phyloP scores from a whole-genome alignment of 2,888 invertebrate genomes.

The Orchesella flavescens region DNA sequence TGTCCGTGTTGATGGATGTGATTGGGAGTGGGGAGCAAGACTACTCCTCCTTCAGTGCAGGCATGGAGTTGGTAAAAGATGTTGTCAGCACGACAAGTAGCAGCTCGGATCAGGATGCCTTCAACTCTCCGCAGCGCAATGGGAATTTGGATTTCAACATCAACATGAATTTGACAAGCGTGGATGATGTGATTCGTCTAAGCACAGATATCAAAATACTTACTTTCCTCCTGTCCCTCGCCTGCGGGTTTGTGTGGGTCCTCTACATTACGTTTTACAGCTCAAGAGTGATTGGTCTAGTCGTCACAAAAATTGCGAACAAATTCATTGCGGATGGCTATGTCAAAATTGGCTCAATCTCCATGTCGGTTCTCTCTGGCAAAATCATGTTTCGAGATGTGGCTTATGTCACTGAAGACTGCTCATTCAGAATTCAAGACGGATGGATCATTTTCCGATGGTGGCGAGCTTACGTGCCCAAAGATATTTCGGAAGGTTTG shows the following conservation, averaged over 20 bases:
- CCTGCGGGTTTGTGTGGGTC: conserved; percentile 90
- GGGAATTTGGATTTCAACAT: neutral
- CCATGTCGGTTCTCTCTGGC: conserved; percentile 95
- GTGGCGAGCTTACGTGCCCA: conserved; percentile 97
- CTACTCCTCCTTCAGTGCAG: neutral
- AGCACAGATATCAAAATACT: conserved; percentile 84
- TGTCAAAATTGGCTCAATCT: conserved; percentile 93
- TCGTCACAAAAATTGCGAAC: conserved; percentile 91
- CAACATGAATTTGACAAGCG: conserved; percentile 25
- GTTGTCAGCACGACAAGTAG: neutral
- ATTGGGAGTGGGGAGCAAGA: conserved; percentile 23
- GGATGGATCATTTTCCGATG: conserved; percentile 98
- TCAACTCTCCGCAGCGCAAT: neutral
- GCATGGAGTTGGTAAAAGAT: neutral
- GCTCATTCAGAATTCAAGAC: conserved; percentile 92
- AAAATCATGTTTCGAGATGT: conserved; percentile 99
- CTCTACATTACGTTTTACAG: conserved; percentile 96
- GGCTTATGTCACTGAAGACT: conserved; percentile 94
- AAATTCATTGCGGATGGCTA: conserved; percentile 89
- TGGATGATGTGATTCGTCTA: conserved; percentile 55
- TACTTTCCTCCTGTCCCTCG: conserved; percentile 85
- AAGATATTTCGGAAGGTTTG: conserved; percentile 93
- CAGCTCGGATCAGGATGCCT: neutral
- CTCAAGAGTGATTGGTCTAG: conserved; percentile 90
- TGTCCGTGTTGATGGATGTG: neutral